Conservation (phyloP, 2,113 vertebrate genomes). For the Oncorhynchus tshawytscha region DNA sequence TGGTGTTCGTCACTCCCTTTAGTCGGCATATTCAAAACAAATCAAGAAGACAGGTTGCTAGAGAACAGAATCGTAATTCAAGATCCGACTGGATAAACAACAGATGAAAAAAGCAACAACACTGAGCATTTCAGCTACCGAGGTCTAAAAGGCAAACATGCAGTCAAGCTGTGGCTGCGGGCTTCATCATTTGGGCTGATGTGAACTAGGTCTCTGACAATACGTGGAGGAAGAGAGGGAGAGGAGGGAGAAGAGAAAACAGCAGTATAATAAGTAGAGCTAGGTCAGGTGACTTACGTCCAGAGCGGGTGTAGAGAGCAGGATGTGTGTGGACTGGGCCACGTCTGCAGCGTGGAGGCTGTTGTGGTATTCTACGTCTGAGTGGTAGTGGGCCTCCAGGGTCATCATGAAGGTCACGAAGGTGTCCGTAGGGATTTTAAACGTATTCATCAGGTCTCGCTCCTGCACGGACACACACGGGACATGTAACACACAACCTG, state of each 20-base stretch:
- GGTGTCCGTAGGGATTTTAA: conserved; percentile 94
- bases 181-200: no score
- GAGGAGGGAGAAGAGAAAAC: no score
- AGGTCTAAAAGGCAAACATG: no score
- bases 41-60: background rate
- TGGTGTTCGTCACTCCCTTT: background rate
- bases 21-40: background rate
- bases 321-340: conserved; percentile 94
- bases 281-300: conserved; percentile 78
- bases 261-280: no score
- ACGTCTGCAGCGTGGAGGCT: conserved; percentile 97
- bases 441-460: conserved; percentile 92
- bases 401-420: conserved; percentile 98
- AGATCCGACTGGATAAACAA: no score
- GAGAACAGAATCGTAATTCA: background rate
- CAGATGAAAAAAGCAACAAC: no score
- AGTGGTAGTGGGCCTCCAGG: conserved; percentile 94
- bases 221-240: no score
- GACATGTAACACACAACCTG: background rate
- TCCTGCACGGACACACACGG: conserved; percentile 73
- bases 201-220: no score
- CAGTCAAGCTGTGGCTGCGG: no score
- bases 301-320: conserved; percentile 92
- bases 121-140: no score
- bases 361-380: conserved; percentile 95